Evolutionary conservation across 2,797 vertebrate genomes (phyloP), one percentile per base, ranked within the genome.

Genomic region (Peromyscus aztecus): DNA sequence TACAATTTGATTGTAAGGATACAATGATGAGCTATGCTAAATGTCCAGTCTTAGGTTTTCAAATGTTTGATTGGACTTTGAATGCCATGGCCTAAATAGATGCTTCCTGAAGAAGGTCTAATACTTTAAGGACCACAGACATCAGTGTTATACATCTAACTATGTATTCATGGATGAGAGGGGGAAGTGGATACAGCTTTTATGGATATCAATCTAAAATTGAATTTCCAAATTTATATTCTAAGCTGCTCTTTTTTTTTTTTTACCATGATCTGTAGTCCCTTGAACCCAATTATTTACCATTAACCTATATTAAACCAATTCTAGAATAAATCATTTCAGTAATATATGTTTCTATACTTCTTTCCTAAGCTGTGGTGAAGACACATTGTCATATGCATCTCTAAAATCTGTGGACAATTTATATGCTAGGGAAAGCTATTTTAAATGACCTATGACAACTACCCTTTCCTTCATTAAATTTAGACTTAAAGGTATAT

Each of bases 141-240:
- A 65, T 90, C 16, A 65, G 78, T 91, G 59, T 93, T 89, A 96
- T 49, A 40, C 3, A 43, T 95, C 67, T 97, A 90, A 96, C 71
- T 95, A 84, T 2, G 81, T 94, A 89, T 91, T 92, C 24, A 89
- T 52, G 67, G 34, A 37, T 55, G 13, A 94, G 73, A n/a, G 11
- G 12, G 3, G 24, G 89, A 92, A 87, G 71, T 86, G 11, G 14
- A 91, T 90, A 83, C 16, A 75, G n/a, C 55, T 49, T 61, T 78
- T 85, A 34, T 31, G 4, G 21, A 49, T 57, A 31, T 86, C n/a
- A 91, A 96, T 91, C 0, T 91, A 91, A 92, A 94, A 84, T 0
- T 65, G 12, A 90, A 61, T 91, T 94, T 88, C 67, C 23, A 92
- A 90, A 93, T 88, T 91, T 84, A 77, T 80, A 78, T 83, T 87